phyloP scores from a whole-genome alignment of 2,113 vertebrate species.

The Gymnocephalus cernua region DNA sequence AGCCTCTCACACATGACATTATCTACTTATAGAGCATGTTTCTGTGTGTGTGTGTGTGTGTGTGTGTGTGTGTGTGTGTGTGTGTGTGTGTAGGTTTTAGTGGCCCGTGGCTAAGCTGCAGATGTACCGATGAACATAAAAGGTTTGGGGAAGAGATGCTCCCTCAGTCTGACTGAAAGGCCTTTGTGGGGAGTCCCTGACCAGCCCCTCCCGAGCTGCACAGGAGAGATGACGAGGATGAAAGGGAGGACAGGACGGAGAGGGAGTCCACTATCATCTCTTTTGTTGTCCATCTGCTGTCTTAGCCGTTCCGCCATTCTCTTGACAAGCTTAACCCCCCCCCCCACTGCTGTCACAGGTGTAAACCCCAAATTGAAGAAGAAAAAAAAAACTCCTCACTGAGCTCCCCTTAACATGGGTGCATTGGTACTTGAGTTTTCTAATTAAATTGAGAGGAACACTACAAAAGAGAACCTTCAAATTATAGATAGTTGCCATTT shows the following conservation, averaged over 20 bases:
- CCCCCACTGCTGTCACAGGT: slow-evolving; percentile 57
- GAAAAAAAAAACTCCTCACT: slow-evolving; percentile 23
- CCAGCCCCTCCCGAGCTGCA: slow-evolving; percentile 46
- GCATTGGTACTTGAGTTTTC: slow-evolving; percentile 24
- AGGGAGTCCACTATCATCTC: slow-evolving; percentile 64
- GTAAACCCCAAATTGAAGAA: slow-evolving; percentile 47
- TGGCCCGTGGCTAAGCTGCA: slow-evolving; percentile 60
- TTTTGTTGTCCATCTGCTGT: slow-evolving; percentile 82
- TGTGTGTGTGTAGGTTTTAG: slow-evolving; percentile 15
- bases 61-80: slow-evolving; percentile 12
- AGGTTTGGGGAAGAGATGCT: slow-evolving; percentile 59
- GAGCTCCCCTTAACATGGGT: slow-evolving; percentile 14
- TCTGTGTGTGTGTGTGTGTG: slow-evolving; percentile 15
- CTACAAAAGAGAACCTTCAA: slow-evolving; percentile 33
- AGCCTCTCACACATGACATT: slow-evolving; percentile 49
- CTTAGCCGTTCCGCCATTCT: slow-evolving; percentile 50
- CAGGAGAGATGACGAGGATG: slow-evolving; percentile 64
- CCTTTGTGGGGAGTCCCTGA: slow-evolving; percentile 62
- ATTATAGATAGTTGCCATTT: background rate
- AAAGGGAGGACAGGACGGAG: slow-evolving; percentile 67
- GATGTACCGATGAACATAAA: slow-evolving; percentile 60
- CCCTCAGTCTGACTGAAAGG: slow-evolving; percentile 53
- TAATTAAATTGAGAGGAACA: slow-evolving; percentile 12
- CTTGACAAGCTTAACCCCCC: slow-evolving; percentile 56
- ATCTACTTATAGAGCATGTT: slow-evolving; percentile 39